Evolutionary conservation across 2,797 vertebrate genomes (phyloP).

Genomic region (Sebastes flavidus): DNA sequence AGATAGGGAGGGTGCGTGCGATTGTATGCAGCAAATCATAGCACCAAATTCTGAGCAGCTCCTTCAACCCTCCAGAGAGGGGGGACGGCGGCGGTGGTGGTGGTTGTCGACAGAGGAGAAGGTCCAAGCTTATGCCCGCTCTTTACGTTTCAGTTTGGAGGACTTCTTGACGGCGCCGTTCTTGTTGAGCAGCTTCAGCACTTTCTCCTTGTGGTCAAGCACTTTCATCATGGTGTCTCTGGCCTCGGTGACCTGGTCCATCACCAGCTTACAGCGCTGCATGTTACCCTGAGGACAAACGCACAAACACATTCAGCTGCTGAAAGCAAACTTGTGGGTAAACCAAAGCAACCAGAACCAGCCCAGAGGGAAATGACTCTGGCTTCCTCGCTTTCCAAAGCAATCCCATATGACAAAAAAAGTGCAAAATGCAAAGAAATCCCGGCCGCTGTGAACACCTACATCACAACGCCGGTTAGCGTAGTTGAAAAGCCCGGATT

Average conservation of each 20-base stretch:
- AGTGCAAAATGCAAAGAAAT: no score
- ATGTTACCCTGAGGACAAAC: slow-evolving; percentile 91
- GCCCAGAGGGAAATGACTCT: no score
- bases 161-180: slow-evolving; percentile 95
- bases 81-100: background rate
- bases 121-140: slow-evolving; percentile 83
- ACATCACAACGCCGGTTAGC: no score
- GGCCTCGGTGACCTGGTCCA: slow-evolving; percentile 99
- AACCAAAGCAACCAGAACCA: no score
- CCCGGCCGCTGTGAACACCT: no score
- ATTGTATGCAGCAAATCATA: slow-evolving; percentile 79
- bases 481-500: no score
- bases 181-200: slow-evolving; percentile 98
- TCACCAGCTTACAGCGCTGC: slow-evolving; percentile 98
- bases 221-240: slow-evolving; percentile 99
- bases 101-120: background rate
- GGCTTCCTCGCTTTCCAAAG: no score
- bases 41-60: slow-evolving; percentile 73
- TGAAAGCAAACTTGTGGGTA: background rate
- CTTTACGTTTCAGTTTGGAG: slow-evolving; percentile 97
- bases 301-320: background rate
- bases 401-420: no score
- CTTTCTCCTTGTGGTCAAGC: slow-evolving; percentile 97
- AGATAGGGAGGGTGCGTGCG: slow-evolving; percentile 53
- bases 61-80: slow-evolving; percentile 20